Base-by-base conservation (phyloP, 2,888 invertebrate genomes). In the Microplitis manilae region DNA sequence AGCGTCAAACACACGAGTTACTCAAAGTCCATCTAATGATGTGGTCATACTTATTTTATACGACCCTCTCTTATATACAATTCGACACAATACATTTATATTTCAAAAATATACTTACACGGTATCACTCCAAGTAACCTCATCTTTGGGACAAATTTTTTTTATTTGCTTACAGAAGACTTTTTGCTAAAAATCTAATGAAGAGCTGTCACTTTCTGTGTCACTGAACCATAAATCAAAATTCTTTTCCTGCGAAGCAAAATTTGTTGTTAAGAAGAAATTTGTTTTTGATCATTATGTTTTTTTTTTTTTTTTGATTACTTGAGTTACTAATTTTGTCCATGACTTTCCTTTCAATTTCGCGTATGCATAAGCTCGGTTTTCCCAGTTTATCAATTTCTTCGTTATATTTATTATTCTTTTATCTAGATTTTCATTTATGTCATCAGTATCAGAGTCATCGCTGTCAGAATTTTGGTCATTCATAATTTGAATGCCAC, bases 1-100 rank as follows among this genome's bases (percentile, higher is more conserved):
- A 87, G 73, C 6, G 77, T 60, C 68, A 71, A 80, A 81, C 82
- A 79, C 79, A 71, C 15, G 38, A 71, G 74, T 41, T 83, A 83
- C 82, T 83, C 84, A 84, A 85, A 84, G 85, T 83, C 82, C 80
- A 79, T 87, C 85, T 89, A 89, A 89, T 86, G 89, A 89, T 88
- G 89, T 85, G 88, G 88, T 86, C 81, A 81, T 84, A 85, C 82
- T 83, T 82, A 78, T 75, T 67, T 68, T 15, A 40, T 30, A 68
- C 38, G 30, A 75, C 59, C 41, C 40, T 60, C 60, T 20, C 13
- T 20, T 39, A 30, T 39, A 20, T 5, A 17, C 41, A 59, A 61
- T 71, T 39, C 17, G 38, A 61, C n/a, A 71, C 64, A 69, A 13
- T 59, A 62, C 59, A 67, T 73, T 30, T 4, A 30, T 30, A 30